A percentile compares a stretch with the other conserved stretches of the same genome.
Evolutionary conservation across 1,140 invertebrate species (phyloP).

Genomic region (Drosophila quadrilineata): DNA sequence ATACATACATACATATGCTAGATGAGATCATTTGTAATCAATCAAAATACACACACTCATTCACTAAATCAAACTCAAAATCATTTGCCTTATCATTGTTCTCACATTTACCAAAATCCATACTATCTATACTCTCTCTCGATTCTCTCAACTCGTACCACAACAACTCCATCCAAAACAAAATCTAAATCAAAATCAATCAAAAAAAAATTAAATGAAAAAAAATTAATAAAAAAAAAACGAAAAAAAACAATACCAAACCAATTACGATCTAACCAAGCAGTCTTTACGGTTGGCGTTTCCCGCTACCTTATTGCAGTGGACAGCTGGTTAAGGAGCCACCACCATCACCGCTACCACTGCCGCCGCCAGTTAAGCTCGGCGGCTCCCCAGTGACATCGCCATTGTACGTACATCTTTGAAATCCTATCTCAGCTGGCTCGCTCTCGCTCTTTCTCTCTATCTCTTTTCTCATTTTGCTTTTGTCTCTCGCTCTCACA

Average conservation of each 20-base stretch:
- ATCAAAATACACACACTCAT: slow-evolving; percentile 14
- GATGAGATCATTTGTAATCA: too few relatives aligned
- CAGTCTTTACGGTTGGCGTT: slow-evolving; percentile 96
- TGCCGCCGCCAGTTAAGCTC: slow-evolving; percentile 88
- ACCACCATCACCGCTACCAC: slow-evolving; percentile 88
- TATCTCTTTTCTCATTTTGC: not conserved
- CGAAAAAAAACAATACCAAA: slow-evolving; percentile 23
- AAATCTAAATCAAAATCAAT: slow-evolving; percentile 20
- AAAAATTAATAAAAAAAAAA: slow-evolving; percentile 14
- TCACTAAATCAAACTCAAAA: slow-evolving; percentile 2
- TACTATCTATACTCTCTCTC: slow-evolving; percentile 49
- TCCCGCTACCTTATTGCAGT: slow-evolving; percentile 95
- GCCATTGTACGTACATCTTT: slow-evolving; percentile 84
- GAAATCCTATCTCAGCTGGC: not conserved
- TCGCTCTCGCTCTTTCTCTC: slow-evolving; percentile 9
- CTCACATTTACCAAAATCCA: slow-evolving; percentile 42
- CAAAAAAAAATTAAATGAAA: slow-evolving; percentile 7
- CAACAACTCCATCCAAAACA: slow-evolving; percentile 45
- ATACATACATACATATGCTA: too few relatives aligned
- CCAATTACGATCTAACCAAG: slow-evolving; percentile 81
- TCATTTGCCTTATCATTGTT: slow-evolving; percentile 34
- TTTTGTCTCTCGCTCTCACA: not conserved
- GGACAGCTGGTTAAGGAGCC: slow-evolving; percentile 88
- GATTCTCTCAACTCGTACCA: slow-evolving; percentile 38
- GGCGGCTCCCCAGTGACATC: slow-evolving; percentile 86